phyloP scores from a whole-genome alignment of 2,888 invertebrate species.

The Yponomeuta cagnagella region DNA sequence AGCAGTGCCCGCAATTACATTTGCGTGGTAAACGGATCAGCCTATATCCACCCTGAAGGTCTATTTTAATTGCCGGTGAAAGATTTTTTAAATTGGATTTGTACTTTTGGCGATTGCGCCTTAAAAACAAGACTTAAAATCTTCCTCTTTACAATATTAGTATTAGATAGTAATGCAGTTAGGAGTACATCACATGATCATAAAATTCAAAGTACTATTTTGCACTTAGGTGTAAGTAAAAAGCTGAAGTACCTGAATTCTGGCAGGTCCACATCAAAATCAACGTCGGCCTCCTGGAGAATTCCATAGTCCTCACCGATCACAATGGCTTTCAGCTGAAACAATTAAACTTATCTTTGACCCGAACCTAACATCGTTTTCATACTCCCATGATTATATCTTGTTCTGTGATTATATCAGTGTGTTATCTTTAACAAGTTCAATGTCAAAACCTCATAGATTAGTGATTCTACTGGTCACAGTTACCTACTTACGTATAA shows the following conservation, averaged over 20 bases:
- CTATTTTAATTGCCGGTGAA: no score
- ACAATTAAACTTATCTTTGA: conserved; percentile 25
- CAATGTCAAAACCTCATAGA: conserved; percentile 6
- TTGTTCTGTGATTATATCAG: neutral
- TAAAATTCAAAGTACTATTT: no score
- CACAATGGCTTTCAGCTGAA: conserved; percentile 92
- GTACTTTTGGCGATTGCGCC: no score
- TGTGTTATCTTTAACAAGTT: neutral
- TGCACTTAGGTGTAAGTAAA: neutral
- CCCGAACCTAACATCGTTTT: neutral
- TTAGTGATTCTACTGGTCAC: neutral
- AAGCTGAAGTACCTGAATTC: conserved; percentile 83
- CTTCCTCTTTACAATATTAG: no score
- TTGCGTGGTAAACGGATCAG: no score
- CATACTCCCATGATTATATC: neutral
- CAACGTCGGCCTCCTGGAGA: conserved; percentile 86
- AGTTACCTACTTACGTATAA: neutral
- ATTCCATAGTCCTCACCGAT: conserved; percentile 83
- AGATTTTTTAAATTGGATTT: no score
- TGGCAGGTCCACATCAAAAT: conserved; percentile 94
- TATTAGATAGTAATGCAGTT: no score
- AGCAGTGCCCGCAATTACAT: no score
- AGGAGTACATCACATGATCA: no score
- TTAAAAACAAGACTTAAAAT: no score
- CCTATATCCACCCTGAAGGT: no score